Evolutionary conservation across 2,888 invertebrate species (phyloP), one percentile per base, ranked within the genome.

Genomic region (Artemia sp.): DNA sequence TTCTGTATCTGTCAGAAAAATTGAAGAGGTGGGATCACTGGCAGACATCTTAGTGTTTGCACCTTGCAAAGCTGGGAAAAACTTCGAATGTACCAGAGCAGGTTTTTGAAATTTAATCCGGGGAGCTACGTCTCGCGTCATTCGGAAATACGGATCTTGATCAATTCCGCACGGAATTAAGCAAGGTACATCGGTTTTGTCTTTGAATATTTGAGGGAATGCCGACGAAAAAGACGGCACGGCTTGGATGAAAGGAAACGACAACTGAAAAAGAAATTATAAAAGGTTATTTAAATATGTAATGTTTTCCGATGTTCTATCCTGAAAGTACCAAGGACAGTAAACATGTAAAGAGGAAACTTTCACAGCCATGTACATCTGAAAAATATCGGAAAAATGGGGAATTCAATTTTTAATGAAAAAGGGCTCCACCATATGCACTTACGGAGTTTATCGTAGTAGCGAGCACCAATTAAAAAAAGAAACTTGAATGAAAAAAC

Each of bases 101-200:
- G 98, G 93, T 79, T 99, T 92, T 14, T 86, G 85, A 79, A 85
- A 83, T 74, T 92, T 89, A 12, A 99, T 80, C 12, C 88, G 84
- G 0, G 96, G 93, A 0, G 96, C 93, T n/a, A 96, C 95, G 80
- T 99, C 98, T 70, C 98, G 84, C 0, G 94, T 89, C 96, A 99
- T 95, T 52, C 98, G 85, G 80, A 99, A 99, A 80, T 97, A 99
- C 0, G 98, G 98, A 81, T 99, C 98, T 80, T 98, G 98, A 82
- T 99, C 98, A 74, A 98, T 98, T 10, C 95, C 98, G 80, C 98
- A 98, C 0, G 98, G 98, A 73, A 98, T 94, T 5, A 94, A 82
- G 76, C 89, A 89, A 6, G 85, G 86, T 67, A 93, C 82, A 74
- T 87, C 84, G 75, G 87, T 86, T 76, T 85, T 85, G 69, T 84